Evolutionary conservation across 2,888 invertebrate genomes (phyloP).

Genomic region (Lymantria dispar): DNA sequence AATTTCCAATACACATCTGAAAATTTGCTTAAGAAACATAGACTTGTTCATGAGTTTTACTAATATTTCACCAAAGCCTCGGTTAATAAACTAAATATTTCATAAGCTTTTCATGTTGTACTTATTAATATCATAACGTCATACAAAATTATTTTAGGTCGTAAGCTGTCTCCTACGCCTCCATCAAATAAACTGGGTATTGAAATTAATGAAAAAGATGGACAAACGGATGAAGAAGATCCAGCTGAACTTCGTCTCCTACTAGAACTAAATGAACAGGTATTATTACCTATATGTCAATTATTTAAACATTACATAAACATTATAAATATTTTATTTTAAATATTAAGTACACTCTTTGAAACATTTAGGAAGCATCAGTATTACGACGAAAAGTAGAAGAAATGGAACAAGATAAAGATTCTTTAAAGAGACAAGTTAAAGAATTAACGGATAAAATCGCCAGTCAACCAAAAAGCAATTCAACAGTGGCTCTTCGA

Average conservation of each 20-base stretch:
- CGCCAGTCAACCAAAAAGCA: conserved; percentile 65
- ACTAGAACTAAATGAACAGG: conserved; percentile 93
- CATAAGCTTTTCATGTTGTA: conserved; percentile 17
- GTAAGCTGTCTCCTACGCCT: conserved; percentile 86
- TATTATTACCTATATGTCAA: conserved; percentile 31
- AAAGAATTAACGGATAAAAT: conserved; percentile 90
- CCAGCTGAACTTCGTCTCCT: conserved; percentile 92
- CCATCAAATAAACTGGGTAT: conserved; percentile 84
- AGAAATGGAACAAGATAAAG: conserved; percentile 91
- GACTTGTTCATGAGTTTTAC: conserved; percentile 32
- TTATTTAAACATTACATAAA: background rate
- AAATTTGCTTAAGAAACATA: conserved; percentile 19
- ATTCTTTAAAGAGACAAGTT: conserved; percentile 87
- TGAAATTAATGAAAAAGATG: conserved; percentile 87
- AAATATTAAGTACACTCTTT: background rate
- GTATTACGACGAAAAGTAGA: conserved; percentile 92
- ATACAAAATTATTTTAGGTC: conserved; percentile 69
- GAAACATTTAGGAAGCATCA: conserved; percentile 86
- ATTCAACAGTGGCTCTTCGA: conserved; percentile 52
- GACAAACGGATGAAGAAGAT: conserved; percentile 90
- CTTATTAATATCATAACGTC: conserved; percentile 6
- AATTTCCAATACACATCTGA: background rate
- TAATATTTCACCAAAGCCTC: conserved; percentile 26
- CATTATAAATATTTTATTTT: background rate
- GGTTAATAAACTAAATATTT: conserved; percentile 22